These are phyloP conservation scores for Eledona agricola DNA, from an alignment of 2,888 invertebrate species.

Conservation along the genomic window DNA sequence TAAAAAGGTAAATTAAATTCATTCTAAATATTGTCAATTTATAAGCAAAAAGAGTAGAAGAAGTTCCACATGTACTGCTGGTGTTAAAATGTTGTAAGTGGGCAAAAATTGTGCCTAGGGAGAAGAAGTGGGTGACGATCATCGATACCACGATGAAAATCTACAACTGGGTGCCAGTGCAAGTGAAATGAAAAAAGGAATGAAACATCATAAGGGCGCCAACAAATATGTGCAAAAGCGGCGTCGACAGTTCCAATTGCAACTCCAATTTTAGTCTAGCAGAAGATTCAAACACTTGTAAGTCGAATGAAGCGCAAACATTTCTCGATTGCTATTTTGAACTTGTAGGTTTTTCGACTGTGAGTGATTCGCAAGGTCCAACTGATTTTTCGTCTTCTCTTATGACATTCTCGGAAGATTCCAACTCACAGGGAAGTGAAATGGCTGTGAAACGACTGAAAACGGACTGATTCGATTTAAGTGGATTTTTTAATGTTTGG, in stretches of 20 bases:
- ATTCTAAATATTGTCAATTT: no score
- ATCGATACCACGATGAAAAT: constrained; percentile 99
- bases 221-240: constrained; percentile 77
- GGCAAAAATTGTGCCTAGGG: no score
- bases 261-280: constrained; percentile 86
- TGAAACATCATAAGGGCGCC: constrained; percentile 67
- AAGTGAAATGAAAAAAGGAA: constrained; percentile 76
- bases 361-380: constrained; percentile 89
- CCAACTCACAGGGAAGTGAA: constrained; percentile 88
- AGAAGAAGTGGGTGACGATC: constrained; percentile 99
- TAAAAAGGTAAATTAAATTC: no score
- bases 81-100: no score
- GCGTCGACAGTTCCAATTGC: constrained; percentile 79
- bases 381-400: constrained; percentile 83
- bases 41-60: no score
- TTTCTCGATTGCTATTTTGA: no score
- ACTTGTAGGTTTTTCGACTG: constrained; percentile 86
- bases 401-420: constrained; percentile 89
- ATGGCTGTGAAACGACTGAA: constrained; percentile 79
- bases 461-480: constrained; percentile 70
- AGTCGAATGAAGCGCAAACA: no score
- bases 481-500: no score
- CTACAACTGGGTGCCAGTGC: constrained; percentile 98
- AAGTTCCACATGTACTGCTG: no score
- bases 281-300: constrained; percentile 93